Evolutionary conservation across 2,888 invertebrate genomes (phyloP), one percentile per base, ranked within the genome.

Genomic region (Phrixothrix hirtus): DNA sequence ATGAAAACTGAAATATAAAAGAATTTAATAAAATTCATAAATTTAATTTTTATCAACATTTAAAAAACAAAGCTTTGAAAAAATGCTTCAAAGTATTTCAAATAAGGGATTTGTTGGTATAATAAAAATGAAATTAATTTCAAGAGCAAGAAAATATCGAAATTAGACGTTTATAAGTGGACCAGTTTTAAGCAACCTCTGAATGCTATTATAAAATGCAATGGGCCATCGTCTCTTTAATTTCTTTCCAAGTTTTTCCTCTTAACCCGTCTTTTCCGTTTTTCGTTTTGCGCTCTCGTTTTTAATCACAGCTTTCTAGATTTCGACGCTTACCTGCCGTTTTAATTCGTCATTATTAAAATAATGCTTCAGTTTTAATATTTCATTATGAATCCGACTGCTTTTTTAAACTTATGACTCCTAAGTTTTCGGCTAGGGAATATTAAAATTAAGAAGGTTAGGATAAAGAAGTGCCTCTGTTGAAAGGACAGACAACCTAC

Each of bases 311-410:
- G 66, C 67, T 65, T 68, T 70, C 68, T 63, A 59, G 68, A 68
- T 69, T 68, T 71, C 67, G 63, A 62, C 69, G 68, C 71, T 71
- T 69, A 69, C 70, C 73, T 71, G 69, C 69, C 69, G 72, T 67
- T 74, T 75, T 75, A 75, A 76, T 75, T 76, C 75, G 76, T 75
- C 76, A 76, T 76, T 76, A 76, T 76, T 74, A 74, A 74, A 74
- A 74, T 74, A 73, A 75, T 73, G 69, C 73, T 74, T 72, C 70
- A 74, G 73, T 75, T 76, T 76, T 76, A 76, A 76, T 76, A 76
- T 76, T 75, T 73, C 75, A 76, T 75, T 74, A 72, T 60, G 64
- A 65, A 65, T 68, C 66, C 59, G 63, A 60, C 61, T 62, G 57
- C 62, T 64, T 63, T 66, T 63, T 63, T 55, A 21, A 21, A 21